Base-by-base conservation (phyloP, 2,888 invertebrate species). In the Campoletis raptor region DNA sequence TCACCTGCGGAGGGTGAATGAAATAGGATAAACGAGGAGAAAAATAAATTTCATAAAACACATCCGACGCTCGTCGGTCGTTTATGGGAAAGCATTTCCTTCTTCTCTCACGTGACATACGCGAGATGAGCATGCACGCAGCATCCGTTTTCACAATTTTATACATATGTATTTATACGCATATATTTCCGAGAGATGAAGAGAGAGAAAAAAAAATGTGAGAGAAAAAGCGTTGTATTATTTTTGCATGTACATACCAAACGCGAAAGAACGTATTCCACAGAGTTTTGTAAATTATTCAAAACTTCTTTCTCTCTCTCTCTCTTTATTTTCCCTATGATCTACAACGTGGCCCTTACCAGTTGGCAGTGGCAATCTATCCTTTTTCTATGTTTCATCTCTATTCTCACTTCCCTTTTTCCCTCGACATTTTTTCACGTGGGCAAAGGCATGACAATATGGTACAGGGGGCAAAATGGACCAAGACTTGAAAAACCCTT, bases 251-350 rank as follows among this genome's bases (percentile, higher is more conserved):
- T 54, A 57, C 73, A 73, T 45, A 73, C 74, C 40, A 72, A 76
- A 70, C 15, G 48, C 30, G 72, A 67, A 70, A 73, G 36, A 83
- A 82, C 70, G 84, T 85, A 85, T 85, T 86, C 81, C 88, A 81
- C 83, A 40, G 86, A 86, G 80, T 84, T 81, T 86, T 72, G 87
- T 91, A 92, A 92, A 92, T 91, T 91, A 92, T 92, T 91, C 90
- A 92, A 90, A 91, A 90, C 87, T 88, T 82, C 84, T 48, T 5
- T 88, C 85, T 73, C 74, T 30, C 69, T 30, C 69, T n/a, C 69
- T 76, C 24, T 1, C 15, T 30, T 61, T 61, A 61, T 69, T 69
- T 73, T 69, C 67, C 88, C 86, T 89, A 90, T 92, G 91, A 91
- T 92, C 89, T 90, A 91, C 88, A 87, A 83, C 87, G 84, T 86